Evolutionary conservation across 64 coral and sea anemone genomes (phyloP).

Genomic region (Acropora yongei): DNA sequence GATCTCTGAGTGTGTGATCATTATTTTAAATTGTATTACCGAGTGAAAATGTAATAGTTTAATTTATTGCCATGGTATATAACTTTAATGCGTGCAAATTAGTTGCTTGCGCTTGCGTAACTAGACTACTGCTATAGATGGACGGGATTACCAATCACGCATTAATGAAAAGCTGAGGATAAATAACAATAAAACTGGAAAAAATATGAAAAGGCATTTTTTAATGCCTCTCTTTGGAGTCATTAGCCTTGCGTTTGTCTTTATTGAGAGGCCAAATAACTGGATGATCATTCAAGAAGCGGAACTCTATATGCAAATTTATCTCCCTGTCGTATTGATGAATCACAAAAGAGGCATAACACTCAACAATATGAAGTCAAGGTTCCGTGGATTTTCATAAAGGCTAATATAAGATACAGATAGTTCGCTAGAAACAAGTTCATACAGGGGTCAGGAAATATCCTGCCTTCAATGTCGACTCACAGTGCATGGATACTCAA

Average conservation of each 20-base stretch:
- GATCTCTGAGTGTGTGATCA: too few relatives aligned
- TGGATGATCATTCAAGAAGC: not conserved
- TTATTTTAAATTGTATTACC: too few relatives aligned
- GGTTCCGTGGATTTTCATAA: not conserved
- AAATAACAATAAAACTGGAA: too few relatives aligned
- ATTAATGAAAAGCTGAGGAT: too few relatives aligned
- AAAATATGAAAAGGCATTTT: too few relatives aligned
- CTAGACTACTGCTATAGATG: too few relatives aligned
- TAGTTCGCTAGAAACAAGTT: not conserved
- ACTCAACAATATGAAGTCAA: slow-evolving; percentile 42
- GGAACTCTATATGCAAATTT: slow-evolving; percentile 26
- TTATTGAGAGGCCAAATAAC: not conserved
- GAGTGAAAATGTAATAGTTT: too few relatives aligned
- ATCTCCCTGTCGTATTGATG: not conserved
- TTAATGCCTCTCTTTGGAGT: too few relatives aligned
- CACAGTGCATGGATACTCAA: not conserved
- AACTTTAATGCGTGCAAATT: not conserved
- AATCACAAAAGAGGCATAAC: not conserved
- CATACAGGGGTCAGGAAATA: not conserved
- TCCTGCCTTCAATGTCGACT: not conserved
- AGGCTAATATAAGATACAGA: not conserved
- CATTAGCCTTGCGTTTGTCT: not conserved
- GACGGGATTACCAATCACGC: too few relatives aligned
- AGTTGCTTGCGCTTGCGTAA: not conserved
- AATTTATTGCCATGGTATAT: too few relatives aligned